Percentiles rank a stretch among this genome's conserved stretches.
Evolutionary conservation across 2,797 vertebrate species (phyloP).

Genomic region (Pogoniulus pusillus): DNA sequence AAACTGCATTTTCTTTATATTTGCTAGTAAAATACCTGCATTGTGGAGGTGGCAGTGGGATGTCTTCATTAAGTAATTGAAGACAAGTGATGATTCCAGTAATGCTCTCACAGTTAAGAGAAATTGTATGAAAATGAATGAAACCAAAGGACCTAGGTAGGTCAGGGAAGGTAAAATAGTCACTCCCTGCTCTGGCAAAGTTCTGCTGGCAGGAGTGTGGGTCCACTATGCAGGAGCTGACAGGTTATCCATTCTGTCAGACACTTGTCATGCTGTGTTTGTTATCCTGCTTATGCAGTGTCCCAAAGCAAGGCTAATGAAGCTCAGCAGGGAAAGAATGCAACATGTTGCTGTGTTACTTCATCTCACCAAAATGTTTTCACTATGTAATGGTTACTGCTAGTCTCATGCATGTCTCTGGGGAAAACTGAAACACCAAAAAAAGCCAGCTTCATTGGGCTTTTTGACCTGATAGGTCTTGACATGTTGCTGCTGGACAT

Average conservation of each 20-base stretch:
- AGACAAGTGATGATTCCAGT: neutral
- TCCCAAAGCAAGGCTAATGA: neutral
- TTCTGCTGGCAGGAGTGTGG: neutral
- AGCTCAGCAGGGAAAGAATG: neutral
- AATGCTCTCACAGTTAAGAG: neutral
- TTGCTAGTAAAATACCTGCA: neutral
- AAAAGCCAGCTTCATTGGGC: neutral
- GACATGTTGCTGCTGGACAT: neutral
- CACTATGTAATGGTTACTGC: neutral
- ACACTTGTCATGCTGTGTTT: neutral
- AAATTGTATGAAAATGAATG: neutral
- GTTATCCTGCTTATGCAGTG: neutral
- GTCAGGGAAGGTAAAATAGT: neutral
- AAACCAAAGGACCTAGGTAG: neutral
- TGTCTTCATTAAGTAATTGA: neutral
- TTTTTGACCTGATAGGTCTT: conserved; percentile 15
- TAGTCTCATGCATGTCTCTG: neutral
- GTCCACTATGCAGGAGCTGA: neutral
- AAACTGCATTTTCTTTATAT: neutral
- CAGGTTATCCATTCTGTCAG: neutral
- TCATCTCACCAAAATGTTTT: neutral
- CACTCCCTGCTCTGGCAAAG: neutral
- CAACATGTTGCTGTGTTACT: neutral
- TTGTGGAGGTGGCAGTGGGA: neutral
- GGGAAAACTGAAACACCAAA: neutral